Conservation (phyloP, 2,888 invertebrate genomes). For the Lepas anatifera region DNA sequence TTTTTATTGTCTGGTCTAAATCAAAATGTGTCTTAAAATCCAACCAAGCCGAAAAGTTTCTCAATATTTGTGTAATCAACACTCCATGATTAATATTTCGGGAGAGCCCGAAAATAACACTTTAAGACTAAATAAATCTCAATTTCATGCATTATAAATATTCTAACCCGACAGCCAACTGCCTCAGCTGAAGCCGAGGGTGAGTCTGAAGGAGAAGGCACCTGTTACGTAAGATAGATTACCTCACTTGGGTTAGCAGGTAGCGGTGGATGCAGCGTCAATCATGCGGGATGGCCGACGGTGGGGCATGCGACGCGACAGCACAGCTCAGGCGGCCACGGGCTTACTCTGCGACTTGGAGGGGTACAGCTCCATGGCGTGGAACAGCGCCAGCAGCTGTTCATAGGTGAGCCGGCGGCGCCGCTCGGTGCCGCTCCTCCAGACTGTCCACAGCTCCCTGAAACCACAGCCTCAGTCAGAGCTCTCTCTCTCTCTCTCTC, state of each 20-base stretch:
- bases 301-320: constrained; percentile 1
- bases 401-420: constrained; percentile 10
- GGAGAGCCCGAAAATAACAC: too few species aligned
- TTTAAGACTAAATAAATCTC: too few species aligned
- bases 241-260: not conserved
- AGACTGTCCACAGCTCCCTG: constrained; percentile 2
- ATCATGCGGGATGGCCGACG: not conserved
- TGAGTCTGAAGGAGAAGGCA: too few species aligned
- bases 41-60: too few species aligned
- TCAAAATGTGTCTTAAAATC: too few species aligned
- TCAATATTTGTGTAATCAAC: too few species aligned
- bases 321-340: not conserved
- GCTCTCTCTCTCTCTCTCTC: too few species aligned
- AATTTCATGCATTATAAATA: too few species aligned
- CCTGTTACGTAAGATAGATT: not conserved
- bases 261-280: not conserved
- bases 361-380: constrained; percentile 14
- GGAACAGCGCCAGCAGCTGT: not conserved
- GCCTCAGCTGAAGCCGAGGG: too few species aligned
- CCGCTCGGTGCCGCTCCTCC: not conserved
- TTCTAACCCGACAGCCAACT: too few species aligned
- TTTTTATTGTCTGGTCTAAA: too few species aligned
- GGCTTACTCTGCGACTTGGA: constrained; percentile 16
- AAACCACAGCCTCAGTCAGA: not conserved
- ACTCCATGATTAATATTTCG: too few species aligned